Evolutionary conservation across 1,140 invertebrate genomes (phyloP), one percentile per base, ranked within the genome.

Genomic region (Cydia pomonella): DNA sequence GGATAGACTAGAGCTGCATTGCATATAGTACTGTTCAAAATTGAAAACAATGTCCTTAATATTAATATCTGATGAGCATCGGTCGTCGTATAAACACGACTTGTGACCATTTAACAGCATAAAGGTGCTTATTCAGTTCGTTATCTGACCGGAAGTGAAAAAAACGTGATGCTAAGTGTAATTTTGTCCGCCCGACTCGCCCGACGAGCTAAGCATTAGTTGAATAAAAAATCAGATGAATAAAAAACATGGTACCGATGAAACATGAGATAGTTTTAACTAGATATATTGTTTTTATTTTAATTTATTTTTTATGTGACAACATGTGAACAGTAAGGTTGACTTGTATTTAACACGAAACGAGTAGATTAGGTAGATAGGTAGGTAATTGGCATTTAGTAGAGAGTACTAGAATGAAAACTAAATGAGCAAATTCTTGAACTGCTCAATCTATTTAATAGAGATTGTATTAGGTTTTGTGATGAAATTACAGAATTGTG

Each of bases 111-210:
- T 89, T 86, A 88, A 88, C 80, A 82, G 82, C 77, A 78, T 83
- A 85, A 89, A 89, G 87, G 86, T 89, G 84, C 84, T 86, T 83
- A 83, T 84, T 81, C 79, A 75, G 83, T 85, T 85, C 81, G 84
- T 91, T 90, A 89, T 89, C 87, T 71, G 81, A 69, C 84, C 89
- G 89, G 89, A 91, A 89, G 87, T 89, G 50, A 76, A 87, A 84
- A 87, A 89, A 86, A 81, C 78, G 76, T 84, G 86, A 87, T 87
- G 25, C 82, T 83, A 82, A 74, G 77, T 79, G 75, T 89, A 87
- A 91, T 89, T 91, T 85, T 76, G 85, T 86, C 78, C 80, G 74
- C 71, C 79, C 50, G 72, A 66, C 50, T 53, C 73, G 75, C 75
- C 72, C 79, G 80, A 72, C 80, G 80, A 77, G 77, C 75, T 83